Evolutionary conservation across 1,140 invertebrate species (phyloP), one percentile per base, ranked within the genome.

Genomic region (Cydia splendana): DNA sequence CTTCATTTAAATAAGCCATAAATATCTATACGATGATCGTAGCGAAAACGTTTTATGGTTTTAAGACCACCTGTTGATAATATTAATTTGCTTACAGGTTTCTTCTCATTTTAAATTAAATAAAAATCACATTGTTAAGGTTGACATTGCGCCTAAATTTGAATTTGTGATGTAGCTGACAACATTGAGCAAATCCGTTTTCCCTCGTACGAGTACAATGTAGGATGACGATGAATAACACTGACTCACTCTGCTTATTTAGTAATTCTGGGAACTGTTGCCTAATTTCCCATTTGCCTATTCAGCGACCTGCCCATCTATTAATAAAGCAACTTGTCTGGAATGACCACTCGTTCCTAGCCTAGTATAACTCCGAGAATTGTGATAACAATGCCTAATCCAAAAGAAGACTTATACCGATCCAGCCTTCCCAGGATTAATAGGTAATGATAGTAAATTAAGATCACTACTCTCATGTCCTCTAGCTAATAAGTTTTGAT

Each of bases 251-350:
- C 51, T 9, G 57, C 57, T 62, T 62, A 62, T 62, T 62, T 62
- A 62, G 57, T 62, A 62, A 62, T 62, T 62, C 57, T 62, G 9
- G 57, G 57, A 62, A 62, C 18, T 62, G 57, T 20, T 20, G 57
- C 57, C 57, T 24, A 62, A 62, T 62, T 62, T 62, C 57, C 57
- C 57, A 62, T 2, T 62, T 20, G 57, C 57, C 18, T n/a, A 15
- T 62, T 62, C 7, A 18, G 18, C 7, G 51, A 15, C 51, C 5
- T 4, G 57, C 7, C 18, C 20, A 20, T 62, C 15, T 10, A 62
- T 62, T 9, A 20, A 24, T 24, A 18, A 20, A 62, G n/a, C 18
- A 20, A 24, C 7, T 62, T 62, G 5, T 62, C 57, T 62, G 57
- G 57, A 62, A 20, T 57, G 53, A 5, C 13, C 13, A 53, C 5